Evolutionary conservation across 1,140 invertebrate species (phyloP), one percentile per base, ranked within the genome.

Genomic region (Physella acuta): DNA sequence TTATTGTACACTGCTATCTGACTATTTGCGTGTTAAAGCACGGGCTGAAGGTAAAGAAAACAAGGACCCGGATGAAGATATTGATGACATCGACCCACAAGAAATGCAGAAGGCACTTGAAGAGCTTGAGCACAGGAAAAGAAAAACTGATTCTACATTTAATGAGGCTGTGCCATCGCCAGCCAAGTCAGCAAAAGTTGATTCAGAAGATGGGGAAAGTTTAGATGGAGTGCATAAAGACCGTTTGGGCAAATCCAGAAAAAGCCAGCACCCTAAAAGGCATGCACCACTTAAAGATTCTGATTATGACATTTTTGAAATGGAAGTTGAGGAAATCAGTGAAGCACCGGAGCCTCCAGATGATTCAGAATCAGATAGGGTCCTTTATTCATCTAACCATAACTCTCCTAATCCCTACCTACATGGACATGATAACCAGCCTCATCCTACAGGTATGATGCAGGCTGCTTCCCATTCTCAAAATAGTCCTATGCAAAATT

Each of bases 1-100:
- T 55, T 82, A 78, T 61, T 80, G 76, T 58, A 76, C 77, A 36
- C 71, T 78, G 14, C 51, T 79, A 11, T 76, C 79, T 26, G 80
- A 80, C 65, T 76, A 76, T 28, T 49, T 77, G 4, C 65, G 74
- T 49, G 58, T 74, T 31, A 63, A 68, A 39, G 28, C 44, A 61
- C 33, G 49, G 33, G 30, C 24, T 17, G 61, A 52, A 59, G 49
- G 66, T n/a, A 56, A 72, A 52, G 60, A 77, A 33, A 56, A 37
- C 37, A 73, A 72, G 53, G 70, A 73, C 28, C 37, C 66, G 31
- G 73, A 73, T 30, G 71, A 74, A 34, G 58, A 70, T n/a, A 56
- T 69, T 52, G 60, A 59, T 28, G 67, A 63, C 33, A 37, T 24
- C 24, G 58, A 70, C n/a, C 31, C 44, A 49, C 33, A 58, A 11